Evolutionary conservation across 2,888 invertebrate species (phyloP), one percentile per base, ranked within the genome.

Genomic region (Metalampra italica): DNA sequence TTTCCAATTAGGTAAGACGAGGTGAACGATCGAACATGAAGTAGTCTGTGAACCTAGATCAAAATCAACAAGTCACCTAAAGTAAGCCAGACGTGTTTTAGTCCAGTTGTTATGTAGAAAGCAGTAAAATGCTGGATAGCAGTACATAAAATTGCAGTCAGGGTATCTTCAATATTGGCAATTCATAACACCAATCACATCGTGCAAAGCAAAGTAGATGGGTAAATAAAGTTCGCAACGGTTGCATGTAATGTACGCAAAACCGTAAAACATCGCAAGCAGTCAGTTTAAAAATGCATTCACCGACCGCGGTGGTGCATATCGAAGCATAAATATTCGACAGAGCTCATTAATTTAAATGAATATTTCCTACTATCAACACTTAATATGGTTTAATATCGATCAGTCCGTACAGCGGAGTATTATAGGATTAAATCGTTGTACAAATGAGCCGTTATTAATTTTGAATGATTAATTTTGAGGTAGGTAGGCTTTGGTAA

Each of bases 261-360:
- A 57, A 50, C 54, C 53, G 49, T 53, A 52, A 56, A 54, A 55
- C 53, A 52, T 53, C 46, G 46, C 45, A 57, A 55, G 55, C 51
- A 22, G 22, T 45, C 46, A 42, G 42, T 58, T 65, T 57, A 62
- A 63, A 66, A 67, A 67, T 68, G 66, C 64, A 69, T 58, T 43
- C 43, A 29, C 51, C 48, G 22, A 39, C 30, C 46, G 55, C 61
- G 58, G 51, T 54, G 52, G 39, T 45, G 46, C 49, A 53, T 59
- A 57, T 47, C 55, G 52, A 50, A 49, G 57, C 71, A 66, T 78
- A 65, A 75, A 78, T 74, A 76, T 68, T 66, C 49, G 51, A 57
- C 43, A 50, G 47, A 53, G 53, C 65, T 68, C 69, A 73, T 75
- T 72, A 75, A 75, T 71, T 71, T 71, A 61, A 69, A 75, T 66